Conservation (phyloP, 2,797 vertebrate species). For the Cyclura pinguis region DNA sequence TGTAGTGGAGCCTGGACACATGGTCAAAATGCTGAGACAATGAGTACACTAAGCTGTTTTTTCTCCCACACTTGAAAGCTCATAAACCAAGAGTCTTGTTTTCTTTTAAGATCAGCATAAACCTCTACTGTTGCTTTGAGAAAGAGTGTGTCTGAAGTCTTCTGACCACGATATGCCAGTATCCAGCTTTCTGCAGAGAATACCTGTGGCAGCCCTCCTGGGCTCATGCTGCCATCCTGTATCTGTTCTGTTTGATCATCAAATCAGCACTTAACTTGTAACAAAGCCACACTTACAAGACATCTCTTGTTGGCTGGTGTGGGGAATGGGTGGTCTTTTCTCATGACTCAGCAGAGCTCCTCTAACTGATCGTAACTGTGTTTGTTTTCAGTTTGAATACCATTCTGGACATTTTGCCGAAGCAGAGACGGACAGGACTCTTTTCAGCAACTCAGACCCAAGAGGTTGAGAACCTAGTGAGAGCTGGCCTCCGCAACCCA, state of each 20-base stretch:
- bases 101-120: too few species aligned
- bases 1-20: neutral
- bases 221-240: too few species aligned
- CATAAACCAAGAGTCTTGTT: too few species aligned
- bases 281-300: neutral
- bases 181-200: too few species aligned
- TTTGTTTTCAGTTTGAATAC: constrained; percentile 86
- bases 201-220: too few species aligned
- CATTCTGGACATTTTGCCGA: constrained; percentile 91
- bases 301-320: neutral
- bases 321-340: neutral
- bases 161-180: too few species aligned
- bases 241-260: too few species aligned
- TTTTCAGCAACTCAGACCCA: constrained; percentile 98
- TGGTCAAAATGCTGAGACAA: neutral
- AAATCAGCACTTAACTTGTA: too few species aligned
- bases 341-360: neutral
- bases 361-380: neutral
- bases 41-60: too few species aligned
- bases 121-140: too few species aligned
- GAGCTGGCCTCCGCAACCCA: constrained; percentile 95
- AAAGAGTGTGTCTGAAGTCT: too few species aligned
- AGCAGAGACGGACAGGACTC: constrained; percentile 94
- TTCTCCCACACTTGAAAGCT: too few species aligned
- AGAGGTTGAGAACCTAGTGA: constrained; percentile 95